phyloP scores from a whole-genome alignment of 2,113 vertebrate genomes.

The Mobula hypostoma region DNA sequence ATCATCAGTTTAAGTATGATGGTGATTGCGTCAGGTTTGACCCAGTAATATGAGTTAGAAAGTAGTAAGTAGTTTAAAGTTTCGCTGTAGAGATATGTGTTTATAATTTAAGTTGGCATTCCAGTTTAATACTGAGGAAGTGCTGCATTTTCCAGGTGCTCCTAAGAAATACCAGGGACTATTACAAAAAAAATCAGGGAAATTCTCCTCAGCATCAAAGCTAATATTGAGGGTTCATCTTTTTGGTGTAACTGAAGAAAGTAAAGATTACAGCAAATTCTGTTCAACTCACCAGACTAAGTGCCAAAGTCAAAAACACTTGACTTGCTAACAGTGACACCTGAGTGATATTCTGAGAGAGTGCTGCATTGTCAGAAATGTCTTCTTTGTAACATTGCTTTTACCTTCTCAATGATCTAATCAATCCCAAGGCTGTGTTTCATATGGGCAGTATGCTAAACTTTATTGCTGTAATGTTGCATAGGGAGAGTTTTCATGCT shows the following conservation, averaged over 20 bases:
- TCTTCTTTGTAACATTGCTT: no score
- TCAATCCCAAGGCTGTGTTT: no score
- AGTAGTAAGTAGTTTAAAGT: neutral
- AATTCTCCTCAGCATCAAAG: neutral
- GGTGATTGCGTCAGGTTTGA: neutral
- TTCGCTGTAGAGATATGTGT: no score
- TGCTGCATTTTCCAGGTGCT: neutral
- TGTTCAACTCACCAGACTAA: conserved; percentile 93
- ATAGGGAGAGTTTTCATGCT: no score
- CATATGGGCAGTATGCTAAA: no score
- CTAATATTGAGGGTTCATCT: conserved; percentile 83
- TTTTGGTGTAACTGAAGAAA: conserved; percentile 92
- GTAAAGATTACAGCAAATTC: conserved; percentile 97
- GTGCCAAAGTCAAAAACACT: conserved; percentile 75
- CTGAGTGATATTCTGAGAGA: no score
- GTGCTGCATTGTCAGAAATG: no score
- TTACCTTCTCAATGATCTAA: no score
- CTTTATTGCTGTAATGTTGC: no score
- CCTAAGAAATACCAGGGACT: neutral
- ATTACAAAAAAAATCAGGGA: neutral
- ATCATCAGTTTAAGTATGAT: neutral
- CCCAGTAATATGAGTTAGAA: neutral
- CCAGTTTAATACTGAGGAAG: neutral
- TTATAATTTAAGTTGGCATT: neutral
- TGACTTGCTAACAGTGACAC: no score